phyloP scores from a whole-genome alignment of 2,113 vertebrate genomes.

The Sapayoa aenigma region DNA sequence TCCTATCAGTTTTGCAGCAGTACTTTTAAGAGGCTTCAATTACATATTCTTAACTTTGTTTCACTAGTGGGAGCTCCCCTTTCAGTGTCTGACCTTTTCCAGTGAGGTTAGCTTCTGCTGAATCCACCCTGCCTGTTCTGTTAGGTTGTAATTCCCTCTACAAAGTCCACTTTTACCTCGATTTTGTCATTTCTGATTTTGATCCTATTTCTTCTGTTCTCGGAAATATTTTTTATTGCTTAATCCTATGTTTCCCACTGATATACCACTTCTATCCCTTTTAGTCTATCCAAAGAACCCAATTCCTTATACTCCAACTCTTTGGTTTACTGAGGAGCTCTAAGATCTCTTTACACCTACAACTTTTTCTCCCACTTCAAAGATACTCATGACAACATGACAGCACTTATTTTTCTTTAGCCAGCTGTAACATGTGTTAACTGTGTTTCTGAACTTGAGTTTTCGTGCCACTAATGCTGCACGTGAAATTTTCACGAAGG shows the following conservation, averaged over 20 bases:
- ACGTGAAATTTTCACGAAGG: background rate
- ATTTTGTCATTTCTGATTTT: constrained; percentile 8
- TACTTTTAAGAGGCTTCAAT: constrained; percentile 4
- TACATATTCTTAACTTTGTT: background rate
- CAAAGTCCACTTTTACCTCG: background rate
- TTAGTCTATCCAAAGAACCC: background rate
- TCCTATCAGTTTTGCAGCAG: background rate
- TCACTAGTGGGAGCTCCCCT: background rate
- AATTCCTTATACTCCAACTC: background rate
- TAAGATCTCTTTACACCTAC: background rate
- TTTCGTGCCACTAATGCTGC: background rate
- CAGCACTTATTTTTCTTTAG: background rate
- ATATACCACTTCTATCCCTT: background rate
- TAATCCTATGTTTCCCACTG: background rate
- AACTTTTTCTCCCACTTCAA: constrained; percentile 7
- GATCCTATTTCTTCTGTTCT: background rate
- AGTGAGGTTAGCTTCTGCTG: background rate
- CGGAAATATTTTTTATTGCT: background rate
- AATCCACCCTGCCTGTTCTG: constrained; percentile 1
- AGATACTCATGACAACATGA: background rate
- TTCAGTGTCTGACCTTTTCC: background rate
- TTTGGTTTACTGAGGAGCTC: background rate
- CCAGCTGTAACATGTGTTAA: background rate
- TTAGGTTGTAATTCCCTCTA: background rate
- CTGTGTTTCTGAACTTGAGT: background rate